Evolutionary conservation across 2,888 invertebrate genomes (phyloP), one percentile per base, ranked within the genome.

Genomic region (Chalcosyrphus nemorum): DNA sequence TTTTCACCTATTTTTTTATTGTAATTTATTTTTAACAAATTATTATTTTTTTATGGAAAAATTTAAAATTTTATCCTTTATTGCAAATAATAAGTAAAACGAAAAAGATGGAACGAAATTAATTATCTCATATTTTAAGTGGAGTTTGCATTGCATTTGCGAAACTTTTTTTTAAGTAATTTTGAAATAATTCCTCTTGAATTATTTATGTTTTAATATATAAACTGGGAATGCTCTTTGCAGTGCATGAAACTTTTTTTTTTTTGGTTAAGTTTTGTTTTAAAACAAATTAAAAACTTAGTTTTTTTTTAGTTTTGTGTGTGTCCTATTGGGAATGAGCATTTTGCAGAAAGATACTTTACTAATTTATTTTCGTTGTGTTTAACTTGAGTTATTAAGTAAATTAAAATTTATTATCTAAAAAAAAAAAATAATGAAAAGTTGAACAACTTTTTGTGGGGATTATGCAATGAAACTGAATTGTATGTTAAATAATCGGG

Each of bases 31-130:
- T 65, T 59, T 70, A n/a, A n/a, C n/a, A n/a, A n/a, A n/a, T n/a
- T n/a, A n/a, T n/a, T n/a, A n/a, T 66, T 41, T 50, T 50, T 13
- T 86, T 78, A 63, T 78, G 84, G 54, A 84, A 59, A 84, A 59
- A 54, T 41, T 21, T 61, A 35, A 19, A 65, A 50, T 72, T 76
- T 86, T 78, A 50, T 68, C 52, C 56, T 68, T 24, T 35, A 80
- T 80, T 52, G 68, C 41, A 80, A 70, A 56, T 65, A 17, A 45
- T 35, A 45, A 59, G 4, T 45, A 43, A 11, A 29, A 56, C 63
- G 65, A 54, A 38, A 38, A 41, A n/a, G 27, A 19, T 38, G 19
- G n/a, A n/a, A n/a, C n/a, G n/a, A n/a, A n/a, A n/a, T n/a, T n/a
- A n/a, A 24, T 32, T 19, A 68, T 63, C 57, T 47, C 13, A 45